Conservation (phyloP, 2,888 invertebrate genomes). For the Drosophila vallismaia region DNA sequence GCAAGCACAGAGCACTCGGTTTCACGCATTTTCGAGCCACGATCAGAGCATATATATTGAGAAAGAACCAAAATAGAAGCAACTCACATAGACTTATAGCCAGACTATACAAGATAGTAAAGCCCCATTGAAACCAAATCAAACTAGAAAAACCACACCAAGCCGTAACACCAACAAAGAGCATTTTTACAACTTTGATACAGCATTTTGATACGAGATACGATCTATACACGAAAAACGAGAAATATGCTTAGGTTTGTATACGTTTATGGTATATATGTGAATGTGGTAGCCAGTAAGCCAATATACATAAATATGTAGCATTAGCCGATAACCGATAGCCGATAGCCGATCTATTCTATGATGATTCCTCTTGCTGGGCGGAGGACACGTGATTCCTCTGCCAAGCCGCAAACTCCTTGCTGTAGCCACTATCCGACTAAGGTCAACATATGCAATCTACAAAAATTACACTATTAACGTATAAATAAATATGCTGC, state of each 20-base stretch:
- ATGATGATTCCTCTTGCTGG: constrained; percentile 28
- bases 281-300: constrained; percentile 57
- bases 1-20: constrained; percentile 59
- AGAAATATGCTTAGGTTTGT: constrained; percentile 24
- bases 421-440: constrained; percentile 27
- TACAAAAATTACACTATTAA: constrained; percentile 48
- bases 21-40: constrained; percentile 60
- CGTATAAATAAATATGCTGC: constrained; percentile 48
- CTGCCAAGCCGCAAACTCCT: constrained; percentile 16
- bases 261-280: constrained; percentile 37
- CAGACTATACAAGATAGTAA: constrained; percentile 38
- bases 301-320: constrained; percentile 27
- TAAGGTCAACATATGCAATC: constrained; percentile 45
- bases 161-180: constrained; percentile 25
- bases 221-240: constrained; percentile 28
- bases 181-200: constrained; percentile 53
- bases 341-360: constrained; percentile 2
- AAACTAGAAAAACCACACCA: constrained; percentile 18
- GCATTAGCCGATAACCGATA: constrained; percentile 15
- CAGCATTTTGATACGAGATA: constrained; percentile 62
- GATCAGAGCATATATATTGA: constrained; percentile 21
- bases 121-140: constrained; percentile 30
- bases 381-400: constrained; percentile 1
- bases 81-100: constrained; percentile 70
- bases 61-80: constrained; percentile 65